These are phyloP conservation scores for Clarias laeviceps DNA, from an alignment of 2,797 vertebrate genomes.

Conservation along the genomic window DNA sequence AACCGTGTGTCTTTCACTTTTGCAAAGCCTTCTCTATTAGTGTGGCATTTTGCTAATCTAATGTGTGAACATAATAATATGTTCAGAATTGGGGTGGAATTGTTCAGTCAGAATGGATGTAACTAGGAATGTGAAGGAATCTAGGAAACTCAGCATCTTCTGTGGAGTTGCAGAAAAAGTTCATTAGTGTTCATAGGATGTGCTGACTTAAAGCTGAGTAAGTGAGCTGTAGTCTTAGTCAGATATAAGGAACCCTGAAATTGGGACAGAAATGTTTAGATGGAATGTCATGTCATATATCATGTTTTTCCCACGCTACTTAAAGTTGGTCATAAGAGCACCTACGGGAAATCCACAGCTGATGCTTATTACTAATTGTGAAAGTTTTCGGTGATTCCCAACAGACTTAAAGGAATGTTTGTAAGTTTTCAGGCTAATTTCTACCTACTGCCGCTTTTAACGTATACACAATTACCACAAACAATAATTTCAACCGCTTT, in stretches of 20 bases:
- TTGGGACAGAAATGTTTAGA: background rate
- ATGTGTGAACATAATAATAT: background rate
- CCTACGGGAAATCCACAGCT: conserved; percentile 1
- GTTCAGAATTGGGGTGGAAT: background rate
- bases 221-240: background rate
- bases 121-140: background rate
- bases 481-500: conserved; percentile 13
- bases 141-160: background rate
- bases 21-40: background rate
- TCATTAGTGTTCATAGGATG: background rate
- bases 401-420: conserved; percentile 14
- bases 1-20: background rate
- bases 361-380: background rate
- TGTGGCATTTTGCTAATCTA: background rate
- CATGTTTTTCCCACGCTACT: background rate
- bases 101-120: background rate
- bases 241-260: conserved; percentile 1
- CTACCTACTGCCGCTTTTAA: background rate
- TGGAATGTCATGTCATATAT: background rate
- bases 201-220: too few species aligned
- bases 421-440: background rate
- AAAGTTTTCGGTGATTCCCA: conserved; percentile 17
- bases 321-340: background rate
- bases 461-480: background rate
- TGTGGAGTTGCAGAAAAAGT: too few species aligned